Evolutionary conservation across 2,113 vertebrate genomes (phyloP).

Genomic region (Lates calcarifer): DNA sequence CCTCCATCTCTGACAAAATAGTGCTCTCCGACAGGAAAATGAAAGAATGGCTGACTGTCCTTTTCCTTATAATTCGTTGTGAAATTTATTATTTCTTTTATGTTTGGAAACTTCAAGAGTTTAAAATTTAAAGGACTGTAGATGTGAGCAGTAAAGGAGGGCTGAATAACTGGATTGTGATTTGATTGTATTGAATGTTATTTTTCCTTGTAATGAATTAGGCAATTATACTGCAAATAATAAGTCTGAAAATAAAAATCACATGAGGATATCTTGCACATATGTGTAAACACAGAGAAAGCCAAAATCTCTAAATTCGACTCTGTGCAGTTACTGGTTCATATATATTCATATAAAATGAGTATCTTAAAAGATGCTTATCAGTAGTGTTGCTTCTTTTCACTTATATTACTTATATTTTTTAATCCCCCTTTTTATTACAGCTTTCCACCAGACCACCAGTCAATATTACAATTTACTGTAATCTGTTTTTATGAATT

Average conservation of each 20-base stretch:
- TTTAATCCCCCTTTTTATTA: background rate
- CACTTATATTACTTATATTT: background rate
- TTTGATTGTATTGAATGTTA: no score
- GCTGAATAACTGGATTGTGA: background rate
- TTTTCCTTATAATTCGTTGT: background rate
- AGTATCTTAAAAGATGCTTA: background rate
- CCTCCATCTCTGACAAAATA: slow-evolving; percentile 30
- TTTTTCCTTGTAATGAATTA: no score
- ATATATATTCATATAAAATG: background rate
- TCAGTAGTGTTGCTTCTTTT: background rate
- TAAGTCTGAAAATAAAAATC: slow-evolving; percentile 10
- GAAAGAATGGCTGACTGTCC: slow-evolving; percentile 8
- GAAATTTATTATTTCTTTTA: background rate
- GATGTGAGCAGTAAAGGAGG: background rate
- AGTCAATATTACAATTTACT: background rate
- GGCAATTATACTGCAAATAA: background rate
- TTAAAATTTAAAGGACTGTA: background rate
- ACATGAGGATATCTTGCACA: background rate
- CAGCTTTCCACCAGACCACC: background rate
- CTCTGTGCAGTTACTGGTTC: background rate
- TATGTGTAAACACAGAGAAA: slow-evolving; percentile 7
- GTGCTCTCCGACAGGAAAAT: slow-evolving; percentile 9
- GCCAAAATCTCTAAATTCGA: background rate
- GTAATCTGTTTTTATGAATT: slow-evolving; percentile 12
- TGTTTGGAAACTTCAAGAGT: background rate